Conservation (phyloP, 2,113 vertebrate genomes). For the Regulus satrapa region DNA sequence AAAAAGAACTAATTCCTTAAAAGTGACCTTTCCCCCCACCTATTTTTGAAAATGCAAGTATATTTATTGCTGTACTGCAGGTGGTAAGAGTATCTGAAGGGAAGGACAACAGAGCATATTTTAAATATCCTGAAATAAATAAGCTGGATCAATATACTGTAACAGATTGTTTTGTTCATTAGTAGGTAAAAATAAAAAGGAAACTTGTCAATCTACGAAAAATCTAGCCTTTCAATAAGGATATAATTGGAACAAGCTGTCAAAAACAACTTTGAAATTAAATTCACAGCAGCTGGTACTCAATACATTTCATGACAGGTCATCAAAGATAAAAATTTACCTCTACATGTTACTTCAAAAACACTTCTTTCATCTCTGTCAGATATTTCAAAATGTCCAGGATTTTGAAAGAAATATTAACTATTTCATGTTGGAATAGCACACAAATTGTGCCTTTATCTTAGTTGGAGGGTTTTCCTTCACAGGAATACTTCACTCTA, state of each 20-base stretch:
- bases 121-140: constrained; percentile 45
- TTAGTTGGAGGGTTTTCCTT: neutral
- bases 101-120: neutral
- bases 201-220: constrained; percentile 63
- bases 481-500: neutral
- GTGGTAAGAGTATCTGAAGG: neutral
- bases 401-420: constrained; percentile 20
- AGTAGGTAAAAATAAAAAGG: constrained; percentile 58
- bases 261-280: constrained; percentile 55
- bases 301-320: constrained; percentile 58
- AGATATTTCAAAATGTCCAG: constrained; percentile 7
- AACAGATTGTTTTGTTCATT: constrained; percentile 66
- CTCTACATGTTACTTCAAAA: neutral
- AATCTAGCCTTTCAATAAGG: constrained; percentile 52
- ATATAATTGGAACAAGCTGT: constrained; percentile 62
- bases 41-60: neutral
- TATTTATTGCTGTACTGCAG: neutral
- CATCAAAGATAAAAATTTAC: constrained; percentile 59
- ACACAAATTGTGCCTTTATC: neutral
- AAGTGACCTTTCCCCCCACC: neutral
- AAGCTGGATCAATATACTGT: constrained; percentile 49
- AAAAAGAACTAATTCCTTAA: neutral
- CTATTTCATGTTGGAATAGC: neutral
- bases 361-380: constrained; percentile 34
- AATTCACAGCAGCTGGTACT: constrained; percentile 60